Evolutionary conservation across 2,113 vertebrate species (phyloP), one percentile per base, ranked within the genome.

Genomic region (Pelecanus crispus): DNA sequence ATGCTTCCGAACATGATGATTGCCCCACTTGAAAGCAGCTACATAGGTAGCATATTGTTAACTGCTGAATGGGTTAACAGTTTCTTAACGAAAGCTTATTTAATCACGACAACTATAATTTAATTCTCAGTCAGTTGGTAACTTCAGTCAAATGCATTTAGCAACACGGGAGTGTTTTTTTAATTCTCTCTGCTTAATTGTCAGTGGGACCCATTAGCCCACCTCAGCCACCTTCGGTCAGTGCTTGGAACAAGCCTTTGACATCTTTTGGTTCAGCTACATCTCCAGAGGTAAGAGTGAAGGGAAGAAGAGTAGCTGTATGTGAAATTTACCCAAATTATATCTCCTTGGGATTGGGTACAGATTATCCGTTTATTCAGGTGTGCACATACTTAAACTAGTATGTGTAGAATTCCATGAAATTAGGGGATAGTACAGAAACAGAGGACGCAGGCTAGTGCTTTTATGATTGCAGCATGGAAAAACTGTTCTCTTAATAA

Each of bases 231-330:
- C 99, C 99, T 58, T 99, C 99, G n/a, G 99, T 99, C 94, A 99
- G 99, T 97, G 99, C 99, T 59, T 99, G 99, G 99, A 99, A 99
- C 98, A 99, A 99, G 95, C 99, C 99, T 89, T 98, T 99, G 90
- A 99, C 99, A 72, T 99, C 99, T 36, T 99, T 99, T 97, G 99
- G 99, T 92, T 98, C 99, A 86, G 91, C 98, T 2, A 72, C 98
- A 79, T 97, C 98, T 63, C 96, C 99, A 92, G 99, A 99, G 99
- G 99, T 99, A 97, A 95, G 98, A 94, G 45, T 22, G 34, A 82
- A n/a, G 42, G 50, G 32, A 53, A n/a, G 36, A 84, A 28, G n/a
- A 55, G 72, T 14, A 73, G 21, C 40, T 53, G 3, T 82, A 31
- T 81, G 25, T 71, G 72, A 52, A 82, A 3, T 3, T 82, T 53